phyloP scores from a whole-genome alignment of 1,140 invertebrate species.

The Drosophila novamexicana region DNA sequence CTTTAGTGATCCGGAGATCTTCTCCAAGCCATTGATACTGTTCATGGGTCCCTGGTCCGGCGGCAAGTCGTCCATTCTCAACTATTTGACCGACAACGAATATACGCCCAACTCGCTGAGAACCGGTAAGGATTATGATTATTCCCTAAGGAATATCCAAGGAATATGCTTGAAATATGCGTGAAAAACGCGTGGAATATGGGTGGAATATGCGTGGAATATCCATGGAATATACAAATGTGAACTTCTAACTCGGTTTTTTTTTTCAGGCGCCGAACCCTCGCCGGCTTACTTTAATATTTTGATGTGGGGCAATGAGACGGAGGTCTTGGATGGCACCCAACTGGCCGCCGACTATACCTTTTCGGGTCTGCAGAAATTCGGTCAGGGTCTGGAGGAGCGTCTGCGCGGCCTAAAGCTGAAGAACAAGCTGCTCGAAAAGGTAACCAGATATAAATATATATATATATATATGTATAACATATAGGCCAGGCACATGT shows the following conservation, averaged over 20 bases:
- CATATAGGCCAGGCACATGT: neutral
- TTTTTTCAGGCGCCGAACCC: conserved; percentile 92
- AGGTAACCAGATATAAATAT: conserved; percentile 86
- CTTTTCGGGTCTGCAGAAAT: conserved; percentile 96
- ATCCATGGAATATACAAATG: no score
- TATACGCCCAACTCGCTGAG: conserved; percentile 92
- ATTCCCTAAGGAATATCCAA: no score
- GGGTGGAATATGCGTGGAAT: no score
- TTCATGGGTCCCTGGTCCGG: conserved; percentile 98
- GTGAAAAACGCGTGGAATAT: no score
- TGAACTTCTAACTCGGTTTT: no score
- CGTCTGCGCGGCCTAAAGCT: conserved; percentile 93
- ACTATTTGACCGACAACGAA: conserved; percentile 95
- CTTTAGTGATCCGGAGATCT: conserved; percentile 97
- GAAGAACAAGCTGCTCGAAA: conserved; percentile 93
- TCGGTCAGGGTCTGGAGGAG: conserved; percentile 96
- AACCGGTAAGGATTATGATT: conserved; percentile 88
- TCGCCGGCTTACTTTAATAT: conserved; percentile 97
- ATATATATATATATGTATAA: conserved; percentile 3
- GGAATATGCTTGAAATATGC: no score
- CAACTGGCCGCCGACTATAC: conserved; percentile 96
- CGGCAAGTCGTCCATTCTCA: conserved; percentile 97
- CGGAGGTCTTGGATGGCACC: conserved; percentile 94
- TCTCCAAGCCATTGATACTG: conserved; percentile 95
- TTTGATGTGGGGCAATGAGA: conserved; percentile 93